These are phyloP conservation scores for Pipistrellus nathusii DNA, from an alignment of 2,797 vertebrate genomes.

Conservation along the genomic window DNA sequence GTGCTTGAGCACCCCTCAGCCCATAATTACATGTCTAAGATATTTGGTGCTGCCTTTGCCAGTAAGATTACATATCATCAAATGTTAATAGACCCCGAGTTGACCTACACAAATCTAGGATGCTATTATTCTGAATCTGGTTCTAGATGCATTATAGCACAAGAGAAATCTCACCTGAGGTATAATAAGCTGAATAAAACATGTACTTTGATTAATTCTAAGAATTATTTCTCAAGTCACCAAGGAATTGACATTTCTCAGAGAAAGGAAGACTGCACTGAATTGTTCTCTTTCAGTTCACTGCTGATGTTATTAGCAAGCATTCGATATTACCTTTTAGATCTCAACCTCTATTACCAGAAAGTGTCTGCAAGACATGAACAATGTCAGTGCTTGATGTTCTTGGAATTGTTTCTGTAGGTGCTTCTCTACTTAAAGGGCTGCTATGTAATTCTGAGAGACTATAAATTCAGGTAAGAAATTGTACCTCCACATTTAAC, in stretches of 20 bases:
- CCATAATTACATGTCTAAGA: conserved; percentile 40
- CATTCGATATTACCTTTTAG: conserved; percentile 81
- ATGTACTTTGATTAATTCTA: conserved; percentile 60
- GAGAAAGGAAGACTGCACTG: conserved; percentile 70
- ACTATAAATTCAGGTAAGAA: conserved; percentile 73
- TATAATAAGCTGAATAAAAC: conserved; percentile 65
- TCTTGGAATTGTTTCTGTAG: conserved; percentile 58
- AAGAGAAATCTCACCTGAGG: conserved; percentile 68
- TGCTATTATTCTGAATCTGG: conserved; percentile 69
- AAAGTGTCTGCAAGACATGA: conserved; percentile 74
- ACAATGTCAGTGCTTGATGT: conserved; percentile 72
- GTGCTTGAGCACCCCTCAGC: conserved; percentile 17
- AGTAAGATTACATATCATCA: conserved; percentile 59
- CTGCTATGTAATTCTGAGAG: conserved; percentile 52
- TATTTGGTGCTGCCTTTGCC: conserved; percentile 55
- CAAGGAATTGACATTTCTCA: conserved; percentile 64
- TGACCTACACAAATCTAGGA: conserved; percentile 53
- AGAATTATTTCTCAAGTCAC: conserved; percentile 71
- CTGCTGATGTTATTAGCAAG: conserved; percentile 79
- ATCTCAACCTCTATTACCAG: conserved; percentile 71
- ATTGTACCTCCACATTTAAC: conserved; percentile 39
- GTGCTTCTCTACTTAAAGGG: conserved; percentile 62
- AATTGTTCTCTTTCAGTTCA: conserved; percentile 79
- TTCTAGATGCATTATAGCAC: conserved; percentile 58
- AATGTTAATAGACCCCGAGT: conserved; percentile 60